Base-by-base conservation (phyloP, 2,797 vertebrate genomes). In the Podargus strigoides region DNA sequence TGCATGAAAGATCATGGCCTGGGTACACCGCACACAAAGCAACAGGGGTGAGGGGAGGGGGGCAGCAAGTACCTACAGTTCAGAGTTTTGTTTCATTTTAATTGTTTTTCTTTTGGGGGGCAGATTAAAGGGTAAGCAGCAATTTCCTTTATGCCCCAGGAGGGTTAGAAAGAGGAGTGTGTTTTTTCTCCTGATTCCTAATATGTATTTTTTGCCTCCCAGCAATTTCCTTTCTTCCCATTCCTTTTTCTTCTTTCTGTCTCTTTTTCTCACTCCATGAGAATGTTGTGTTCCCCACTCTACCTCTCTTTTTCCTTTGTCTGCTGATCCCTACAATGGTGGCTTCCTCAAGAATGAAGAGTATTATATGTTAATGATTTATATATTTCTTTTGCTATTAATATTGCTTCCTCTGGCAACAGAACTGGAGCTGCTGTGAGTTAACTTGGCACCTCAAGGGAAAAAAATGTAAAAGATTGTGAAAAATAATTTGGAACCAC, bases 51-150 rank as follows among this genome's bases (percentile, higher is more conserved):
- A 93, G 60, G 44, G n/a, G 75, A 79, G 12, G 14, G 20, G 20
- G 27, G 58, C 17, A 79, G 21, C 20, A 88, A 63, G 67, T 59
- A 88, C 68, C 67, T 93, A 67, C 32, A 73, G 37, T 88, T 84
- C 86, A 89, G 91, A 69, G 49, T 70, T 96, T 97, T 91, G 90
- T 97, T 97, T 96, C 83, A 94, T 94, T 95, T 94, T 93, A 96
- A 93, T 95, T 96, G 87, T 90, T 94, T 96, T 94, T 95, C 85
- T 91, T 92, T 81, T 82, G 26, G 2, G 67, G 66, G 70, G 80
- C 66, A 89, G 76, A 91, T 96, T 95, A 94, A 91, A 94, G 93
- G 94, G 87, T 92, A 94, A 85, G 85, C 77, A 93, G 93, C 91
- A 94, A 96, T 96, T 96, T 96, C 96, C 96, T 95, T 93, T 94